Evolutionary conservation across 2,113 vertebrate species (phyloP).

Genomic region (Muntiacus muntjak): DNA sequence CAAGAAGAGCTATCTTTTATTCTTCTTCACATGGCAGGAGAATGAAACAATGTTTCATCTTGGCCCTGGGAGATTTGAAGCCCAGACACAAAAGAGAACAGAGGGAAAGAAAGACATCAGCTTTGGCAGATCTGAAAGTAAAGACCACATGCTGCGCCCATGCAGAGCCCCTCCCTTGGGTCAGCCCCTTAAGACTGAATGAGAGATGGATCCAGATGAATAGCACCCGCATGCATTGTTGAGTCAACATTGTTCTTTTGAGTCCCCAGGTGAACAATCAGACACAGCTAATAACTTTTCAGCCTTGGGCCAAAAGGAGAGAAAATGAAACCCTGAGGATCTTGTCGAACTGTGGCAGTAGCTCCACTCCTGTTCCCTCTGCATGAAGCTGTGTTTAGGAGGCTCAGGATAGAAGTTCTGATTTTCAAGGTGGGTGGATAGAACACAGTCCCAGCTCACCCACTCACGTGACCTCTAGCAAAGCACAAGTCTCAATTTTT

Average conservation of each 20-base stretch:
- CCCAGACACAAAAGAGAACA: conserved; percentile 39
- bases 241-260: not conserved
- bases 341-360: not conserved
- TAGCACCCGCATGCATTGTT: not conserved
- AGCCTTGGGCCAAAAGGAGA: not conserved
- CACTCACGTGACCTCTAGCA: not conserved
- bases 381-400: not conserved
- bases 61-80: conserved; percentile 25
- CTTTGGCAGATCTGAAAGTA: not conserved
- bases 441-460: not conserved
- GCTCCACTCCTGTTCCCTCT: not conserved
- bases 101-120: not conserved
- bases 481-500: not conserved
- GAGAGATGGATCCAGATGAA: not conserved
- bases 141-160: not conserved
- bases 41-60: conserved; percentile 58
- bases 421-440: not conserved
- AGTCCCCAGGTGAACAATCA: not conserved
- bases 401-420: not conserved
- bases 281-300: not conserved
- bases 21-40: conserved; percentile 13
- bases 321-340: not conserved
- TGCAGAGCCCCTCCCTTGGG: not conserved
- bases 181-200: not conserved
- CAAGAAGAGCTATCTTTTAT: conserved; percentile 52